phyloP scores from a whole-genome alignment of 2,888 invertebrate genomes.

The Harmothoe impar region DNA sequence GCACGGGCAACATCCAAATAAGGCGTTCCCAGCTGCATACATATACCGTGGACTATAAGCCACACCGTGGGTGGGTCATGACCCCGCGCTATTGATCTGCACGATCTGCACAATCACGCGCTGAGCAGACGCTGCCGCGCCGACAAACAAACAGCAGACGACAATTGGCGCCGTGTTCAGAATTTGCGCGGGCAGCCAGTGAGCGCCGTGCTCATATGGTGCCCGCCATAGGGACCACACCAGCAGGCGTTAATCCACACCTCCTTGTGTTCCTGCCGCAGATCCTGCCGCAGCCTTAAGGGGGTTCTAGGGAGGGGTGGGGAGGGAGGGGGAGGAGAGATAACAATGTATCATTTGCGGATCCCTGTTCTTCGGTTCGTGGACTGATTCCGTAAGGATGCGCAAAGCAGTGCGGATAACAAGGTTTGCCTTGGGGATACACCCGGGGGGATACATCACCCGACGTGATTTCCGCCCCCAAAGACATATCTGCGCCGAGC shows the following conservation, averaged over 20 bases:
- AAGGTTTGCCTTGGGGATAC: neutral
- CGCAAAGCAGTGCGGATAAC: neutral
- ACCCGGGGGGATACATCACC: neutral
- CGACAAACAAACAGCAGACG: neutral
- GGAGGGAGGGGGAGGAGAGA: neutral
- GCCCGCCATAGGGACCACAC: too few species aligned
- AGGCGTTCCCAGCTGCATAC: too few species aligned
- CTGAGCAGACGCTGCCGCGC: neutral
- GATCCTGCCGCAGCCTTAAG: too few species aligned
- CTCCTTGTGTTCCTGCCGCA: too few species aligned
- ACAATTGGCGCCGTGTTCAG: neutral
- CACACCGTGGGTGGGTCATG: too few species aligned
- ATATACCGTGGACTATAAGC: too few species aligned
- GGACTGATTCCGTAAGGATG: neutral
- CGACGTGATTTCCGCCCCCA: neutral
- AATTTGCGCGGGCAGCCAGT: neutral
- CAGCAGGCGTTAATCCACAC: too few species aligned
- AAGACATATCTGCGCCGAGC: neutral
- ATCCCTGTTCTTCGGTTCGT: neutral
- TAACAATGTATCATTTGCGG: conserved; percentile 1
- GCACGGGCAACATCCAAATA: too few species aligned
- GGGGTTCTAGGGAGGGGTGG: too few species aligned
- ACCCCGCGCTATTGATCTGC: too few species aligned
- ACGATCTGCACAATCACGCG: too few species aligned
- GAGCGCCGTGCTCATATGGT: neutral